Evolutionary conservation across 2,113 vertebrate species (phyloP).

Genomic region (Danionella cerebrum): DNA sequence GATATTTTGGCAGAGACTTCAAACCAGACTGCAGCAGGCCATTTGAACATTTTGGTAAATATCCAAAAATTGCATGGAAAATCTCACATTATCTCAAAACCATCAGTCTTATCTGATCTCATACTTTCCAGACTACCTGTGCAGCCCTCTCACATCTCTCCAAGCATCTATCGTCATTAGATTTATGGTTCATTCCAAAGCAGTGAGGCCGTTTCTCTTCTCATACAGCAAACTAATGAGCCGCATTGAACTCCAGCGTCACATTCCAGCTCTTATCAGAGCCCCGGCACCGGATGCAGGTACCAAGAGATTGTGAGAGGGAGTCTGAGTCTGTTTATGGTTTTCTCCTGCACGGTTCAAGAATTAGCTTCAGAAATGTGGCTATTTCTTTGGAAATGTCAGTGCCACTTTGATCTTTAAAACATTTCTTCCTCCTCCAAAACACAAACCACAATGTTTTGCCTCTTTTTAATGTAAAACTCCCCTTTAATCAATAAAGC

Average conservation of each 20-base stretch:
- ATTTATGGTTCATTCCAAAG: slow-evolving; percentile 3
- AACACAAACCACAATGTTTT: too few relatives aligned
- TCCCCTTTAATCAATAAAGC: too few relatives aligned
- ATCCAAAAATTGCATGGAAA: background rate
- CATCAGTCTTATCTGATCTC: slow-evolving; percentile 5
- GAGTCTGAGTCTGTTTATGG: too few relatives aligned
- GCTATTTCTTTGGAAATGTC: too few relatives aligned
- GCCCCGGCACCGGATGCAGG: background rate
- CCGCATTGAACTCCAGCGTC: background rate
- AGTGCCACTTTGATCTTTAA: too few relatives aligned
- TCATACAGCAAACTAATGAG: background rate
- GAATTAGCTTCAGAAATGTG: too few relatives aligned
- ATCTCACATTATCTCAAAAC: background rate
- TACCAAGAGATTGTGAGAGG: slow-evolving; percentile 15
- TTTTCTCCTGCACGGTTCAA: too few relatives aligned
- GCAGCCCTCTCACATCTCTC: background rate
- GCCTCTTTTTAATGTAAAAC: too few relatives aligned
- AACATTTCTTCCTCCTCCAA: too few relatives aligned
- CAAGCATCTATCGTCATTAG: background rate
- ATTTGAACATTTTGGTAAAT: background rate
- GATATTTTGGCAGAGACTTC: too few relatives aligned
- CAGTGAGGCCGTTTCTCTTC: background rate
- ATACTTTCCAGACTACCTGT: background rate
- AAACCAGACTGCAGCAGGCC: too few relatives aligned
- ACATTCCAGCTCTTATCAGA: background rate